Evolutionary conservation across 2,113 vertebrate species (phyloP).

Genomic region (Podocnemis expansa): DNA sequence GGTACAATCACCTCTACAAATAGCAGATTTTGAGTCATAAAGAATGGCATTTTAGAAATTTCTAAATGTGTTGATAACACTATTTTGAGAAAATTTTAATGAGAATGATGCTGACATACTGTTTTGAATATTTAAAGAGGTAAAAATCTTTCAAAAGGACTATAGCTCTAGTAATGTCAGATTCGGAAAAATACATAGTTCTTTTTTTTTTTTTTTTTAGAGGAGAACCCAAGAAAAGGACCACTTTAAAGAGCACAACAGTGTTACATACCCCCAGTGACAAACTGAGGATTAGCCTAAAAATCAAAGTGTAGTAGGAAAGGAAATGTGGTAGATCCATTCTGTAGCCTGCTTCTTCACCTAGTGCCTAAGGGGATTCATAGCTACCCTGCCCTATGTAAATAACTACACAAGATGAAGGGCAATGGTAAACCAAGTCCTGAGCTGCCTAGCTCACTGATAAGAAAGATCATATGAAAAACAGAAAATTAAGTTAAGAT

Average conservation of each 20-base stretch:
- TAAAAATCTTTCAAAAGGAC: not conserved
- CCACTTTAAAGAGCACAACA: not conserved
- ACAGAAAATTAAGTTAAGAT: not conserved
- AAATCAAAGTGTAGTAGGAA: not conserved
- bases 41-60: not conserved
- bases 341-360: not conserved
- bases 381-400: not conserved
- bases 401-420: not conserved
- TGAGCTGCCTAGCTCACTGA: not conserved
- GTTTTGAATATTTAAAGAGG: not conserved
- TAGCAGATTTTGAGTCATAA: not conserved
- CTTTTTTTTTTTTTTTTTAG: not conserved
- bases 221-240: not conserved
- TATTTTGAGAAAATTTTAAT: not conserved
- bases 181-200: not conserved
- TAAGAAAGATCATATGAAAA: not conserved
- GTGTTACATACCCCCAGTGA: not conserved
- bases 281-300: not conserved
- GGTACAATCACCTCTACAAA: not conserved
- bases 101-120: not conserved
- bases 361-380: not conserved
- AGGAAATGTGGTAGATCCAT: not conserved
- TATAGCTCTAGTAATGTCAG: not conserved
- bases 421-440: not conserved
- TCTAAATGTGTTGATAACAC: not conserved